These are phyloP conservation scores for Drosophila kambysellisi DNA, from an alignment of 2,888 invertebrate genomes.

Conservation along the genomic window DNA sequence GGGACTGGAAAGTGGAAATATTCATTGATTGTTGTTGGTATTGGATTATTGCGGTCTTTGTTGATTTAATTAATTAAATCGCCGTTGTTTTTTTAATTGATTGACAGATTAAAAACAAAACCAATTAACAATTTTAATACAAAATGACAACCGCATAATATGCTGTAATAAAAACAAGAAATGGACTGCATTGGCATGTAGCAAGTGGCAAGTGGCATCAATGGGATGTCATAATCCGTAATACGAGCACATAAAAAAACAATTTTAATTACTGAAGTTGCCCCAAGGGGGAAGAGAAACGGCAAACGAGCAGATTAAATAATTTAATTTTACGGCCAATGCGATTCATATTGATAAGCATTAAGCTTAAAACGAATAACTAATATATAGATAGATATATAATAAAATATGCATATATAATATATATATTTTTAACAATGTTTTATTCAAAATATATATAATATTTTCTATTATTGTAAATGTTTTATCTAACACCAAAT, in stretches of 20 bases:
- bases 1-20: constrained; percentile 6
- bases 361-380: neutral
- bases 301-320: constrained; percentile 30
- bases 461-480: neutral
- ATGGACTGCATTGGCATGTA: neutral
- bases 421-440: neutral
- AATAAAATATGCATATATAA: neutral
- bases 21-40: constrained; percentile 58
- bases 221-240: constrained; percentile 80
- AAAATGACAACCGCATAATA: constrained; percentile 82
- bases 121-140: constrained; percentile 83
- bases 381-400: neutral
- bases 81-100: constrained; percentile 82
- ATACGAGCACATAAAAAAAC: constrained; percentile 67
- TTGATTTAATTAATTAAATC: constrained; percentile 82
- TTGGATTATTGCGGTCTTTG: constrained; percentile 80
- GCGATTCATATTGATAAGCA: constrained; percentile 13
- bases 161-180: constrained; percentile 76
- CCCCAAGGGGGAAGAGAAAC: constrained; percentile 34
- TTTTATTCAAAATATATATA: neutral
- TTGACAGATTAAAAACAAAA: constrained; percentile 83
- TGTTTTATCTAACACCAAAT: neutral
- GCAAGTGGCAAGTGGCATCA: constrained; percentile 30
- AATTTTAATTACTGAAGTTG: constrained; percentile 80
- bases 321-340: constrained; percentile 14